Conservation (phyloP, 2,113 vertebrate species). For the Spea bombifrons region DNA sequence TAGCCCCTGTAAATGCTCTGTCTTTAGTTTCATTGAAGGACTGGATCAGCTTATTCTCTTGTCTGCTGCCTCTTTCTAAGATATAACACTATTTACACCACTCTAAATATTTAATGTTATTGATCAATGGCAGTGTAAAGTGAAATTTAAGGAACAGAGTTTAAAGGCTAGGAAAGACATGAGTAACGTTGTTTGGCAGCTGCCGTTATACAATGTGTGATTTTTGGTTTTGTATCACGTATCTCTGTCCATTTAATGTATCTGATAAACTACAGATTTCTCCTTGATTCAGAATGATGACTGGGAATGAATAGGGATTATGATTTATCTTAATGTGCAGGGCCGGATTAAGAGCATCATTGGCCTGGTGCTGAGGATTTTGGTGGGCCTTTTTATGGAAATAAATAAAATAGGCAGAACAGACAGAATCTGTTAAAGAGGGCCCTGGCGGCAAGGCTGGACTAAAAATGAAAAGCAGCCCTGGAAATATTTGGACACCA, state of each 20-base stretch:
- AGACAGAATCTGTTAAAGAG: too few relatives aligned
- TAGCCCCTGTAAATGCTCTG: constrained; percentile 39
- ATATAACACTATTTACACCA: constrained; percentile 35
- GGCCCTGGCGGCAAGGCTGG: too few relatives aligned
- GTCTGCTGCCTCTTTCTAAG: constrained; percentile 28
- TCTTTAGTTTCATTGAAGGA: constrained; percentile 30
- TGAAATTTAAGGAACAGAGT: not conserved
- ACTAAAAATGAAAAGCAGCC: too few relatives aligned
- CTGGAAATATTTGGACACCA: too few relatives aligned
- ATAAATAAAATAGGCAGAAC: too few relatives aligned
- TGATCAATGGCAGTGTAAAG: constrained; percentile 51
- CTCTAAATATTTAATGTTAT: constrained; percentile 55
- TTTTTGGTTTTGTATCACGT: fast-evolving
- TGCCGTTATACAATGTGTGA: not conserved
- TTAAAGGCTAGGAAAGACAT: constrained; percentile 7
- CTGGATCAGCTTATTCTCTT: constrained; percentile 29
- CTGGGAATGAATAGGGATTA: not conserved
- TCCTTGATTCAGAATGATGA: not conserved
- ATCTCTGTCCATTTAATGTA: fast-evolving
- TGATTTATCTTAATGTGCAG: too few relatives aligned
- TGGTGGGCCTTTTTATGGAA: too few relatives aligned
- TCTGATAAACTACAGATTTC: constrained; percentile 6
- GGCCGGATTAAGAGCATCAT: too few relatives aligned
- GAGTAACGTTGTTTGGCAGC: constrained; percentile 26
- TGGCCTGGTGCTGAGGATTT: too few relatives aligned